These are phyloP conservation scores for Plestiodon gilberti DNA, from an alignment of 2,113 vertebrate species.

Conservation along the genomic window DNA sequence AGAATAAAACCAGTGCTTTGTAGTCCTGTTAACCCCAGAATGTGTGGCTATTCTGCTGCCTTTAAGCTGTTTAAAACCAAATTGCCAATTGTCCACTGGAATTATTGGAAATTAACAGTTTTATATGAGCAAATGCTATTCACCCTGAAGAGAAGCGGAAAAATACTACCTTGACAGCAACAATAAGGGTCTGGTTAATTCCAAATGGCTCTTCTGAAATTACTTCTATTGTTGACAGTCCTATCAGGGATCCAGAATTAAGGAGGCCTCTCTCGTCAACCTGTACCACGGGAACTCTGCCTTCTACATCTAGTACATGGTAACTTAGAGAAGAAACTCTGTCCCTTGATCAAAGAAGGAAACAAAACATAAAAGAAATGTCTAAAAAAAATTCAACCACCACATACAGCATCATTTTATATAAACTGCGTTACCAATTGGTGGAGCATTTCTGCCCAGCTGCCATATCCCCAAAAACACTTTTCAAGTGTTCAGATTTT, in stretches of 20 bases:
- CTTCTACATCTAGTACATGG: conserved; percentile 81
- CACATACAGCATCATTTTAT: not conserved
- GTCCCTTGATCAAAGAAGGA: conserved; percentile 78
- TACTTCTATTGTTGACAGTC: conserved; percentile 85
- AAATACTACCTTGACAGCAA: conserved; percentile 76
- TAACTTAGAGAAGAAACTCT: conserved; percentile 82
- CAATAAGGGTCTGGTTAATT: conserved; percentile 77
- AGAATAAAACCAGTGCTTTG: not conserved
- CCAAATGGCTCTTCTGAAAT: conserved; percentile 86
- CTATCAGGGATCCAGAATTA: conserved; percentile 82
- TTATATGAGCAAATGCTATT: not conserved
- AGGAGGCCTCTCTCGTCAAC: conserved; percentile 88
- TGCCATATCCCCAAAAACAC: not conserved
- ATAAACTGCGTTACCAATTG: not conserved
- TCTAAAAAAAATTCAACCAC: too few relatives aligned
- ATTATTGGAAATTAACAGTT: not conserved
- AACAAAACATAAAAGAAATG: not conserved
- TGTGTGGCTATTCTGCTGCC: not conserved
- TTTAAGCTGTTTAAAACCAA: not conserved
- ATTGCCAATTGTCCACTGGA: not conserved
- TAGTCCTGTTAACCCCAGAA: conserved; percentile 1
- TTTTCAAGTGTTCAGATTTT: not conserved
- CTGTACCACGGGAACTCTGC: conserved; percentile 80
- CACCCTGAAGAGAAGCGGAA: not conserved
- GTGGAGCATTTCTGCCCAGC: rapidly evolving